Evolutionary conservation across 2,113 vertebrate species (phyloP).

Genomic region (Brienomyrus longianalis): DNA sequence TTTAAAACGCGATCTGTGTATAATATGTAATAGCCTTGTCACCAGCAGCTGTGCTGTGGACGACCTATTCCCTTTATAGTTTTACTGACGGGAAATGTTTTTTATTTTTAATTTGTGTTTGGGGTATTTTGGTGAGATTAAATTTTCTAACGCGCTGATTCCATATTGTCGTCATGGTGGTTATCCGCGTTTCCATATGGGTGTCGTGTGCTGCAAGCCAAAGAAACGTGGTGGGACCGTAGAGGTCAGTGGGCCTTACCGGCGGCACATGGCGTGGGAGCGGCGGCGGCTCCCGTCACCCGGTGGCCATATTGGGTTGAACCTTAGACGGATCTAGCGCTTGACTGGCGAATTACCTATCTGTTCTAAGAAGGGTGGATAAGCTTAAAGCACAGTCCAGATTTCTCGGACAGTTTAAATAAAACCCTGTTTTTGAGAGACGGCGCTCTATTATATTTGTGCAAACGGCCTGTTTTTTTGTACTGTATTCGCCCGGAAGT

Average conservation of each 20-base stretch:
- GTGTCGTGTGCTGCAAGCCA: background rate
- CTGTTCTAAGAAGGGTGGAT: background rate
- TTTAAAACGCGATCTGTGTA: background rate
- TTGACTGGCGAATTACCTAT: background rate
- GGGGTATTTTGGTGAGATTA: background rate
- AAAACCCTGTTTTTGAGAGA: background rate
- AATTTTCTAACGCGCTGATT: background rate
- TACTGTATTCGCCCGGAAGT: background rate
- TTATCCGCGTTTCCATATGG: background rate
- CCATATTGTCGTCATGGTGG: background rate
- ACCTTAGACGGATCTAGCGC: background rate
- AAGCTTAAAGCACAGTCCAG: background rate
- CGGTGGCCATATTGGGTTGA: constrained; percentile 5
- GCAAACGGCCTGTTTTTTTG: background rate
- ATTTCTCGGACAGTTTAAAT: background rate
- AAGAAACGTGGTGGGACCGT: background rate
- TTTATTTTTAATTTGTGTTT: background rate
- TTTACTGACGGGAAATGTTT: background rate
- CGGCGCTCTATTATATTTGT: background rate
- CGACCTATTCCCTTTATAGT: background rate
- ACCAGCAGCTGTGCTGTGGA: background rate
- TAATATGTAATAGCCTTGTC: background rate
- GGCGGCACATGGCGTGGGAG: background rate
- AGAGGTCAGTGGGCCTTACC: background rate
- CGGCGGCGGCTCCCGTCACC: background rate